Evolutionary conservation across 2,113 vertebrate species (phyloP).

Genomic region (Strix uralensis): DNA sequence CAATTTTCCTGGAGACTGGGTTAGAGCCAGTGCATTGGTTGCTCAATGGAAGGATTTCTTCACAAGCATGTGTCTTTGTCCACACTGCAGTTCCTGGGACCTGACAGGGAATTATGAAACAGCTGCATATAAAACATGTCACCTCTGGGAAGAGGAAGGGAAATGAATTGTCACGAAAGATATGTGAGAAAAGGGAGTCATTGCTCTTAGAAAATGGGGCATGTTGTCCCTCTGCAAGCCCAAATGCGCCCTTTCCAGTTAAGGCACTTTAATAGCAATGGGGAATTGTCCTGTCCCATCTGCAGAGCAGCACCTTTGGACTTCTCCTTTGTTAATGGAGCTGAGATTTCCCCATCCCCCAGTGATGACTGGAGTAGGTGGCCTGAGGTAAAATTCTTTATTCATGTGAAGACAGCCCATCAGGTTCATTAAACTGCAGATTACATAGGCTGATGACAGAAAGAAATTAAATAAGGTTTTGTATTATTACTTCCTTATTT

Average conservation of each 20-base stretch:
- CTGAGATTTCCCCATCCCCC: constrained; percentile 49
- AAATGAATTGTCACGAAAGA: background rate
- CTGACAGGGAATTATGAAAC: background rate
- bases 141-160: background rate
- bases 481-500: constrained; percentile 61
- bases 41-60: background rate
- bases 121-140: background rate
- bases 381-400: constrained; percentile 65
- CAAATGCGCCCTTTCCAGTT: background rate
- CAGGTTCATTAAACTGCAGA: constrained; percentile 49
- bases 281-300: constrained; percentile 41
- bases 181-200: background rate
- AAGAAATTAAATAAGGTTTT: constrained; percentile 64
- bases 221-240: constrained; percentile 9
- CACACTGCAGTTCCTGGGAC: background rate
- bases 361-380: constrained; percentile 39
- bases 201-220: background rate
- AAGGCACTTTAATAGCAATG: constrained; percentile 50
- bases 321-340: constrained; percentile 48
- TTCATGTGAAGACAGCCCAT: constrained; percentile 58
- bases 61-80: background rate
- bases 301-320: constrained; percentile 41
- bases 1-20: background rate
- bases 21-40: fast-evolving
- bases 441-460: constrained; percentile 54